Conservation (phyloP, 2,113 vertebrate genomes). For the Casuarius casuarius region DNA sequence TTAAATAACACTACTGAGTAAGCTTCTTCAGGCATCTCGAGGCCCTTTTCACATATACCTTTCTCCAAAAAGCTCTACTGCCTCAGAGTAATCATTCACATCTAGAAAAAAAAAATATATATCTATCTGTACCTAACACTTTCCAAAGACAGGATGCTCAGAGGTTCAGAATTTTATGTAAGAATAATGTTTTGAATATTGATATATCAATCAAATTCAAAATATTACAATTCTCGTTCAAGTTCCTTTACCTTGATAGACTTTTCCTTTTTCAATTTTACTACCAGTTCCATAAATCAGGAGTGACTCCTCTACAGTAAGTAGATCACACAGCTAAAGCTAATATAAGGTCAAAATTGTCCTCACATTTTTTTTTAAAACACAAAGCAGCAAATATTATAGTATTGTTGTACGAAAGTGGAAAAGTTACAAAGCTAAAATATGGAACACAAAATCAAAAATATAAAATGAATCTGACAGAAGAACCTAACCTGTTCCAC, state of each 20-base stretch:
- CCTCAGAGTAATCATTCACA: background rate
- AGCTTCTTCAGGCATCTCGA: background rate
- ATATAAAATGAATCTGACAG: background rate
- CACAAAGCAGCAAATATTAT: background rate
- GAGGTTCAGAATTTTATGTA: background rate
- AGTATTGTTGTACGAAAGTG: background rate
- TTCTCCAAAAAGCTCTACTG: background rate
- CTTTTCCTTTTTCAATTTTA: background rate
- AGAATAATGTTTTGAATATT: background rate
- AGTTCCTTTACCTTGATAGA: background rate
- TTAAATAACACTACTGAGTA: background rate
- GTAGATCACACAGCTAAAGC: background rate
- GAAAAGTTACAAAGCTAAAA: background rate
- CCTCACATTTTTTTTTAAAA: background rate
- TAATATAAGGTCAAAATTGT: background rate
- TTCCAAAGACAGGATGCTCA: background rate
- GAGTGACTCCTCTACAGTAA: background rate
- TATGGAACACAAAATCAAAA: background rate
- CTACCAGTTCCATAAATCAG: background rate
- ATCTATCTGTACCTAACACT: background rate
- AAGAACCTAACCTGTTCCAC: background rate
- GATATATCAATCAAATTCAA: background rate
- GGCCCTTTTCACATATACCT: background rate
- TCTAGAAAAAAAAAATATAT: background rate
- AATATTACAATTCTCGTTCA: background rate